phyloP scores from a whole-genome alignment of 2,888 invertebrate species.

The Spilarctia lutea region DNA sequence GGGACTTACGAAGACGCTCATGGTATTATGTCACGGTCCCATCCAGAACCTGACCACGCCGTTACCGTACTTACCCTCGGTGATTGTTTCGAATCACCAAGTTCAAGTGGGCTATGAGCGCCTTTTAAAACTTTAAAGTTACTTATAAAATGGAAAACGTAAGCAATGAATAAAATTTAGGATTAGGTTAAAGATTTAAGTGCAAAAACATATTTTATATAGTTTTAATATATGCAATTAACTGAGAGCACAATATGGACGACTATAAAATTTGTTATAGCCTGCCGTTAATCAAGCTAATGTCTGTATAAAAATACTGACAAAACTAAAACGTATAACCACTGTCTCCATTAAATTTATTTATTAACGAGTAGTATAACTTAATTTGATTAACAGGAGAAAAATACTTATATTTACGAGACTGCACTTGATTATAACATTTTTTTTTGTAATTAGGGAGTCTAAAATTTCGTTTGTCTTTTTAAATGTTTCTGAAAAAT shows the following conservation, averaged over 20 bases:
- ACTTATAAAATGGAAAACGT: no score
- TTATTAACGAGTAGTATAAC: background rate
- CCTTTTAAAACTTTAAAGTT: no score
- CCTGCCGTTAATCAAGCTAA: constrained; percentile 36
- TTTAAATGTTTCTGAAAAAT: background rate
- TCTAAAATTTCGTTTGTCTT: background rate
- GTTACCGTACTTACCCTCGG: no score
- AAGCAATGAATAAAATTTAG: no score
- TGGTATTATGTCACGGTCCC: no score
- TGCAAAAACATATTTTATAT: constrained; percentile 31
- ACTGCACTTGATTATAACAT: background rate
- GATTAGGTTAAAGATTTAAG: constrained; percentile 16
- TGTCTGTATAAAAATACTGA: constrained; percentile 36
- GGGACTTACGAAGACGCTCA: no score
- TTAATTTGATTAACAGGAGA: background rate
- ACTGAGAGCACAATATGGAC: constrained; percentile 35
- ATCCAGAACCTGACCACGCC: no score
- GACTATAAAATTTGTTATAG: constrained; percentile 42
- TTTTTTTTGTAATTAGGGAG: no score
- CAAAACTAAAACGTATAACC: constrained; percentile 20
- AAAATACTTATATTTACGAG: background rate
- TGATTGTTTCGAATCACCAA: no score
- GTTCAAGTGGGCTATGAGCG: no score
- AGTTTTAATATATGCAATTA: constrained; percentile 38
- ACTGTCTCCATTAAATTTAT: constrained; percentile 1